Evolutionary conservation across 2,113 vertebrate species (phyloP).

Genomic region (Polypterus bichir): DNA sequence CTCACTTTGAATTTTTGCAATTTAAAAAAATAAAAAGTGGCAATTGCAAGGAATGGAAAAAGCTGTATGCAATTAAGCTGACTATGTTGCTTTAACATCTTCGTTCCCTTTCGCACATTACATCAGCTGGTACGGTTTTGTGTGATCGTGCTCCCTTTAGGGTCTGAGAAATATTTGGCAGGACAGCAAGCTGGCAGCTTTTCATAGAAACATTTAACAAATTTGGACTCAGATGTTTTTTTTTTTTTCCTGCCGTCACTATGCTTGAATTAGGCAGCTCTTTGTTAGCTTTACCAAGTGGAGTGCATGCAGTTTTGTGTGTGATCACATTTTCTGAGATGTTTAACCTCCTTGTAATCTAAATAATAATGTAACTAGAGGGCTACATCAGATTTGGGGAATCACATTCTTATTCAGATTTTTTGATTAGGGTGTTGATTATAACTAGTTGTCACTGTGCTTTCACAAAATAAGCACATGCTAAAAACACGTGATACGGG

Average conservation of each 20-base stretch:
- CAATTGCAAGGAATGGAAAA: neutral
- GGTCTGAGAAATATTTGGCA: conserved; percentile 4
- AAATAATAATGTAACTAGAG: neutral
- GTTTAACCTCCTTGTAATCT: neutral
- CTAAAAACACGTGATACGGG: no score
- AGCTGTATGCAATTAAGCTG: conserved; percentile 5
- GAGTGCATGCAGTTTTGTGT: neutral
- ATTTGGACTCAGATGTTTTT: conserved; percentile 13
- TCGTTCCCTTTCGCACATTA: conserved; percentile 1
- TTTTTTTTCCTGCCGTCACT: neutral
- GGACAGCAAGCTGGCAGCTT: conserved; percentile 3
- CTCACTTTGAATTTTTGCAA: conserved; percentile 31
- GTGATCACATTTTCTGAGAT: neutral
- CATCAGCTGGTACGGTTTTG: conserved; percentile 5
- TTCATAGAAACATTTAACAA: conserved; percentile 10
- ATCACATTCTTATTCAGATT: neutral
- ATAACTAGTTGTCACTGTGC: no score
- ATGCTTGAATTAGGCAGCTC: neutral
- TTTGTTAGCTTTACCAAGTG: neutral
- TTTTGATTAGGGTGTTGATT: no score
- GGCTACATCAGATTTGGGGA: neutral
- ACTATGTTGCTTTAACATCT: neutral
- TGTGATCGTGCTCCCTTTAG: conserved; percentile 7
- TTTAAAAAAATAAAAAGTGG: neutral
- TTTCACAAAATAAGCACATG: no score